Evolutionary conservation across 2,888 invertebrate genomes (phyloP).

Genomic region (Drosophila bunnanda): DNA sequence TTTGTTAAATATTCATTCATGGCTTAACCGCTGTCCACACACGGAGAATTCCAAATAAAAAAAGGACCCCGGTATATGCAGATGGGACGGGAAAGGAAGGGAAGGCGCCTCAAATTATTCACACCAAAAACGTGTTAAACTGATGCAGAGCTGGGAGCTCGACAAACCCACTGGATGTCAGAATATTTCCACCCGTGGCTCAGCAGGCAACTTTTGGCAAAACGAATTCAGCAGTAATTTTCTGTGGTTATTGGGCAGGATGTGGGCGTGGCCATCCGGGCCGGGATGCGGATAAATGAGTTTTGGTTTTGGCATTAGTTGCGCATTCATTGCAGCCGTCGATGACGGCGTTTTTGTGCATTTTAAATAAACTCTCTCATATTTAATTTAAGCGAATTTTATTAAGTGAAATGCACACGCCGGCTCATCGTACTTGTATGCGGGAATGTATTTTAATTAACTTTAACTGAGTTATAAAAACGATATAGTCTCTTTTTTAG

Average conservation of each 20-base stretch:
- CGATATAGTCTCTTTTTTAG: not conserved
- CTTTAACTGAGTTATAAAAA: constrained; percentile 13
- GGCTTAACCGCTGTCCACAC: constrained; percentile 63
- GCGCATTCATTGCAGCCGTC: constrained; percentile 17
- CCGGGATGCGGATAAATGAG: constrained; percentile 23
- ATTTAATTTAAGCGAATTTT: constrained; percentile 16
- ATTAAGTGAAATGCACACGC: constrained; percentile 12
- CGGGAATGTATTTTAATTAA: constrained; percentile 7
- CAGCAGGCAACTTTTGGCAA: constrained; percentile 29
- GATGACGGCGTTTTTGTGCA: constrained; percentile 16
- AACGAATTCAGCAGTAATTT: constrained; percentile 37
- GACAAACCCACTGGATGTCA: constrained; percentile 42
- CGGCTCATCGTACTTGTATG: not conserved
- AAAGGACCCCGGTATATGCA: not conserved
- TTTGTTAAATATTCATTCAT: constrained; percentile 76
- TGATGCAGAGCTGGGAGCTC: constrained; percentile 27
- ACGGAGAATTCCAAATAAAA: constrained; percentile 19
- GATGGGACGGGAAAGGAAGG: constrained; percentile 1
- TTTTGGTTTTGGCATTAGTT: constrained; percentile 37
- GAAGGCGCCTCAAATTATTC: constrained; percentile 27
- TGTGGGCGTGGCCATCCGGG: constrained; percentile 21
- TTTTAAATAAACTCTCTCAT: constrained; percentile 15
- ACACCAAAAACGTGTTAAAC: constrained; percentile 39
- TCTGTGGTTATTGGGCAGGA: constrained; percentile 40
- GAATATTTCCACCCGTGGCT: constrained; percentile 32